Evolutionary conservation across 2,797 vertebrate genomes (phyloP).

Genomic region (Sebastes paucispinis): DNA sequence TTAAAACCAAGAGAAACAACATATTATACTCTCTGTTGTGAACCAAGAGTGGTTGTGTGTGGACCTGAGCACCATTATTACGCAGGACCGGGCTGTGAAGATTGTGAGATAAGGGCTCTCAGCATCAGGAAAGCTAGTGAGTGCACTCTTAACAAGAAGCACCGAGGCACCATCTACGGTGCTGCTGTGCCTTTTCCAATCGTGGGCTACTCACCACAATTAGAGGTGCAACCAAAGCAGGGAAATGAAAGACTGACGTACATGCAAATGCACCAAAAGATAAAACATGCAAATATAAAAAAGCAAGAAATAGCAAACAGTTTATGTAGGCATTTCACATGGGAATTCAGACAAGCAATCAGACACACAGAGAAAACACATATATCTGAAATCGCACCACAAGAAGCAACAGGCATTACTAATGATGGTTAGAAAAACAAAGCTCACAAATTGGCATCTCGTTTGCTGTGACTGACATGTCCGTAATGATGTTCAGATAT

Average conservation of each 20-base stretch:
- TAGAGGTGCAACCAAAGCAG: conserved; percentile 9
- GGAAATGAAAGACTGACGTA: not conserved
- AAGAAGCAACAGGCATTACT: not conserved
- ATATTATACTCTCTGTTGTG: not conserved
- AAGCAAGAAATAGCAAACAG: not conserved
- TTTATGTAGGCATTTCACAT: conserved; percentile 4
- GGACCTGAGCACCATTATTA: conserved; percentile 6
- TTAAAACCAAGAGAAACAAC: not conserved
- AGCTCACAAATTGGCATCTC: not conserved
- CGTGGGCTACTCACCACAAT: conserved; percentile 7
- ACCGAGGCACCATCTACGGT: not conserved
- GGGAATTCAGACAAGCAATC: conserved; percentile 2
- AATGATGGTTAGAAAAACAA: conserved; percentile 5
- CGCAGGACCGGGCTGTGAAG: not conserved
- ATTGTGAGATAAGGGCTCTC: conserved; percentile 14
- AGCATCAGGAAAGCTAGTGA: not conserved
- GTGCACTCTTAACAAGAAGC: conserved; percentile 5
- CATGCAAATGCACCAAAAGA: conserved; percentile 9
- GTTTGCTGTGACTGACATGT: conserved; percentile 1
- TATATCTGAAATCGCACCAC: not conserved
- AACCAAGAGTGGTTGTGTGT: not conserved
- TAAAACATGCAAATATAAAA: conserved; percentile 16
- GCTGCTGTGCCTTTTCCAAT: conserved; percentile 13
- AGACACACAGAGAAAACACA: conserved; percentile 7
- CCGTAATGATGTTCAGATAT: conserved; percentile 1